phyloP scores from a whole-genome alignment of 2,113 vertebrate genomes.

The Numida meleagris region DNA sequence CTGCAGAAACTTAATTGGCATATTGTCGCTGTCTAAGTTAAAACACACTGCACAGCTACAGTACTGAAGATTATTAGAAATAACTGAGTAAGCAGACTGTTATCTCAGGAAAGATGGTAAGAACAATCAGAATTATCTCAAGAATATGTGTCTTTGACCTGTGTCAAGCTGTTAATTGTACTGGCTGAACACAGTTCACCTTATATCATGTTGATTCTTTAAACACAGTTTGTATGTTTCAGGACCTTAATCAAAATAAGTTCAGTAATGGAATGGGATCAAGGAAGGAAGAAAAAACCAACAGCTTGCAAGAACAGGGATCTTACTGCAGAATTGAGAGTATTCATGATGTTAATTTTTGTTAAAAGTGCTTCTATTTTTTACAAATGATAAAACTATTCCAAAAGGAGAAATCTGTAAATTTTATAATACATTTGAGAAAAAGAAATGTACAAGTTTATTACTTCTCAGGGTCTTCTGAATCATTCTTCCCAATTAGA shows the following conservation, averaged over 20 bases:
- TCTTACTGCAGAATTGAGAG: neutral
- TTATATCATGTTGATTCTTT: neutral
- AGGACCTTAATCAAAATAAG: neutral
- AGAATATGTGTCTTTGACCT: neutral
- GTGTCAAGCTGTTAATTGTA: neutral
- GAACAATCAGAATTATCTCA: slow-evolving; percentile 20
- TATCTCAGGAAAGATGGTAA: neutral
- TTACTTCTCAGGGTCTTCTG: neutral
- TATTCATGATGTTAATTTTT: neutral
- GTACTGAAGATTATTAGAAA: slow-evolving; percentile 28
- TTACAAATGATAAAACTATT: neutral
- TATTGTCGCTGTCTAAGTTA: slow-evolving; percentile 51
- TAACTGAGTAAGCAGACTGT: slow-evolving; percentile 36
- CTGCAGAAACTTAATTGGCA: slow-evolving; percentile 69
- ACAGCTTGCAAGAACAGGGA: neutral
- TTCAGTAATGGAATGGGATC: neutral
- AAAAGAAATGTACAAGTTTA: neutral
- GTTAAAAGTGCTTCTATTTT: neutral
- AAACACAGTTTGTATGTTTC: neutral
- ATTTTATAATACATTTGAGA: neutral
- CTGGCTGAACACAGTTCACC: neutral
- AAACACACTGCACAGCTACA: slow-evolving; percentile 32
- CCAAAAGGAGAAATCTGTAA: neutral
- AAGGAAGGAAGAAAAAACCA: too few relatives aligned
- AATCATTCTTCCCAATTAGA: neutral